Evolutionary conservation across 2,113 vertebrate genomes (phyloP), one percentile per base, ranked within the genome.

Genomic region (Myiozetetes cayanensis): DNA sequence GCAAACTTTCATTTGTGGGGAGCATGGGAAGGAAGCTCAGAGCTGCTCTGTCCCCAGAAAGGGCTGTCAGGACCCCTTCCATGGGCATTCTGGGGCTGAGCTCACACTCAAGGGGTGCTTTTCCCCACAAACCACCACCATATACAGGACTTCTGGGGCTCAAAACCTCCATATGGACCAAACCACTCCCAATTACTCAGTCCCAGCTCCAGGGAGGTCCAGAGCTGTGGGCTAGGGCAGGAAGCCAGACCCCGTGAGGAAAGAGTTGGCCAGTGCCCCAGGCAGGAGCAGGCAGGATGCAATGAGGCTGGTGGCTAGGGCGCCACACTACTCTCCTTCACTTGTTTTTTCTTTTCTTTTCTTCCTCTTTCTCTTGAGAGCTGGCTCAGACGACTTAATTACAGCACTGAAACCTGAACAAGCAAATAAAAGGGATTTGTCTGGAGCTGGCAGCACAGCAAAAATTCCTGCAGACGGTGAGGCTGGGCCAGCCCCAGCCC

Each of bases 381-480:
- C 77, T 94, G 91, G 92, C 67, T 62, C 74, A 75, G 90, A 28
- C 1, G 8, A n/a, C 78, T 85, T 59, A 85, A 71, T 90, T 91
- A 90, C 3, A 0, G 77, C 87, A 73, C 68, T 8, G 33, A 88
- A 94, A 96, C 94, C 86, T 94, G 92, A 90, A 85, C 49, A 58
- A 90, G 85, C 27, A 80, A 95, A 96, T 93, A 94, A 94, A 95
- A 93, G 90, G 79, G 91, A 87, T 93, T 96, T 96, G 93, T 96
- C 72, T 86, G 83, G 53, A 90, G 61, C 10, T 96, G 94, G 94
- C 95, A 90, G 91, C 11, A 0, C 59, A 83, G 31, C 50, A 47
- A 61, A 61, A 89, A 94, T 96, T 90, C 79, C 76, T 78, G 82
- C 62, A 81, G 87, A 35, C 7, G 0, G 47, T 65, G 90, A 74